These are phyloP conservation scores for Drosophila tani DNA, from an alignment of 1,140 invertebrate species.

Conservation along the genomic window DNA sequence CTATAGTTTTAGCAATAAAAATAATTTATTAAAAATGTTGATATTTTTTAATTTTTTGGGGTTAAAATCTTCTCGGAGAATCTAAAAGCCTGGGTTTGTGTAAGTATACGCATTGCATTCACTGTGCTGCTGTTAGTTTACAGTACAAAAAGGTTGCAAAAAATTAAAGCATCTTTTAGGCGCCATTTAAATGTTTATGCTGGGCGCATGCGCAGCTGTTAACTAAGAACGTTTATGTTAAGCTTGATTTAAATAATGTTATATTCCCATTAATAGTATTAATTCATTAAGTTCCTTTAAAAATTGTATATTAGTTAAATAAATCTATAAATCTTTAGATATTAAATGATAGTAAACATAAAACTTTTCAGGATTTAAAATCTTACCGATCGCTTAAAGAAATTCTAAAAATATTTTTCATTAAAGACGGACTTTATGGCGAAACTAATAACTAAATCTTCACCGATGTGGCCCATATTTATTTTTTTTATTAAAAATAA, in stretches of 20 bases:
- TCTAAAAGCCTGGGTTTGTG: no score
- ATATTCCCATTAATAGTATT: neutral
- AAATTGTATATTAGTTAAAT: no score
- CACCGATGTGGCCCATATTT: no score
- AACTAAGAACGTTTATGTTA: neutral
- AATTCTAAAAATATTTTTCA: neutral
- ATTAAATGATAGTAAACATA: no score
- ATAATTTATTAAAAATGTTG: conserved; percentile 57
- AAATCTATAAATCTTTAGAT: no score
- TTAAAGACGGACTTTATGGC: neutral
- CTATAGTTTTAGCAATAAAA: conserved; percentile 66
- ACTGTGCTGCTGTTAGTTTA: conserved; percentile 18
- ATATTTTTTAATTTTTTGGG: neutral
- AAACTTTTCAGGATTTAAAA: no score
- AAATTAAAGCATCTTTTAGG: conserved; percentile 46
- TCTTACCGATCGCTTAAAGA: neutral
- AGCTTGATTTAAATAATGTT: neutral
- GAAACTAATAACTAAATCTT: neutral
- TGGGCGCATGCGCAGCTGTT: neutral
- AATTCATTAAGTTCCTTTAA: neutral
- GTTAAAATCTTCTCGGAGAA: neutral
- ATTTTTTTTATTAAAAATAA: neutral
- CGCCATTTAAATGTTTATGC: conserved; percentile 10
- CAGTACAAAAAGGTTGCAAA: neutral
- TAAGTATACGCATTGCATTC: no score